Evolutionary conservation across 2,797 vertebrate genomes (phyloP).

Genomic region (Esox lucius): DNA sequence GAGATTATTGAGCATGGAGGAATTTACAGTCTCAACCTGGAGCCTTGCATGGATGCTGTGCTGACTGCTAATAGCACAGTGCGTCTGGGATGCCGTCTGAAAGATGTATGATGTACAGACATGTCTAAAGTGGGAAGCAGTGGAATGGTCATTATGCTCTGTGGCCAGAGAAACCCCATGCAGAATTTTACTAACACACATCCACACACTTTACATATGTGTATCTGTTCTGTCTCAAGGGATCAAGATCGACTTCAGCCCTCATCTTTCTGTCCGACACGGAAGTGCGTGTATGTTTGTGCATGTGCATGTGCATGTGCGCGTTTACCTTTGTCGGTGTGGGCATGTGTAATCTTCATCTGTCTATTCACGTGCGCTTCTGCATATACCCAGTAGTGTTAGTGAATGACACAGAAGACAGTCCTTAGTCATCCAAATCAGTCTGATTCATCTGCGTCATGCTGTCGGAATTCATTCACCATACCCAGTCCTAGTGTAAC

Average conservation of each 20-base stretch:
- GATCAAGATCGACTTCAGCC: no score
- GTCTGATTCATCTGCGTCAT: not conserved
- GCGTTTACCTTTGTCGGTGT: constrained; percentile 5
- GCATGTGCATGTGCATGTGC: constrained; percentile 15
- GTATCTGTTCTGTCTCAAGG: no score
- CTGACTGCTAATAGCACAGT: constrained; percentile 1
- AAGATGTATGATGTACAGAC: not conserved
- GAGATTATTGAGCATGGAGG: not conserved
- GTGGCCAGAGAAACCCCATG: not conserved
- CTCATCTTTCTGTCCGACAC: not conserved
- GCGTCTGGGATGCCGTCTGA: not conserved
- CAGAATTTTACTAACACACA: not conserved
- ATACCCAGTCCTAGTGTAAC: not conserved
- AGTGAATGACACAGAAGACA: not conserved
- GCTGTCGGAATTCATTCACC: not conserved
- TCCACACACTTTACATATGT: no score
- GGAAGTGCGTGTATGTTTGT: not conserved
- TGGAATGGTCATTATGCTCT: not conserved
- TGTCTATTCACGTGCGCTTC: not conserved
- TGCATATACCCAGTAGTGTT: not conserved
- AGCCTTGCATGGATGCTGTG: not conserved
- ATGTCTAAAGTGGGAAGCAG: not conserved
- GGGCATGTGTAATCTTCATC: not conserved
- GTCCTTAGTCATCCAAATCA: not conserved
- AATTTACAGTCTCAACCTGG: constrained; percentile 6